Conservation (phyloP, 2,888 invertebrate genomes). For the Idaea dimidiata region DNA sequence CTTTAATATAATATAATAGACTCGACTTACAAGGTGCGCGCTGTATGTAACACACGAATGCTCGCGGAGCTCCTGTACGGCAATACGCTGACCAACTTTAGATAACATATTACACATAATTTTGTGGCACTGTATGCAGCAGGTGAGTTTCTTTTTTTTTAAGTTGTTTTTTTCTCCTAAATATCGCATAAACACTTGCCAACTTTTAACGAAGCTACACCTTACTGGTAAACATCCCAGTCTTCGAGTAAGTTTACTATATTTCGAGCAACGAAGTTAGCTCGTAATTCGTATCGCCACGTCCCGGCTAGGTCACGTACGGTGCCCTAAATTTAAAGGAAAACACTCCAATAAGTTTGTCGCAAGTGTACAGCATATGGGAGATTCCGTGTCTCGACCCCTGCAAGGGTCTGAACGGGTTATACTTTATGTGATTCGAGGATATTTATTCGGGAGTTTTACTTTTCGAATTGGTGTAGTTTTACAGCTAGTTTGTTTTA, state of each 20-base stretch:
- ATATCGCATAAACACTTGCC: too few relatives aligned
- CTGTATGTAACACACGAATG: too few relatives aligned
- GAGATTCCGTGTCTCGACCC: background rate
- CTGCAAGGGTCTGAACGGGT: background rate
- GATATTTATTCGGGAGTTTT: background rate
- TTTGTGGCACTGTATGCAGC: too few relatives aligned
- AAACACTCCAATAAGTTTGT: conserved; percentile 66
- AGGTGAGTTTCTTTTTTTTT: too few relatives aligned
- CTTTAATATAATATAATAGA: too few relatives aligned
- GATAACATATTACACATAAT: too few relatives aligned
- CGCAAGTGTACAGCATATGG: conserved; percentile 37
- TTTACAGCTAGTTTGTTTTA: background rate
- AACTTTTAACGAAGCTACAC: conserved; percentile 14
- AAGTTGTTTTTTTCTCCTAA: too few relatives aligned
- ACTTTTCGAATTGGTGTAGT: background rate
- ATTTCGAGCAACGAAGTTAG: conserved; percentile 56
- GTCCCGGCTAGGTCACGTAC: conserved; percentile 67
- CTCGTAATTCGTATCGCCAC: conserved; percentile 57
- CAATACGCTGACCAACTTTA: too few relatives aligned
- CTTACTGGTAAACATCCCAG: conserved; percentile 12
- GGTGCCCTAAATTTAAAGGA: conserved; percentile 70
- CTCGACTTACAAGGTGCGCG: too few relatives aligned
- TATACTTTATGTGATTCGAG: background rate
- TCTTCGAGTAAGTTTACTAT: conserved; percentile 29
- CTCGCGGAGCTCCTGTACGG: too few relatives aligned